Evolutionary conservation across 2,113 vertebrate genomes (phyloP).

Genomic region (Apeltes quadracus): DNA sequence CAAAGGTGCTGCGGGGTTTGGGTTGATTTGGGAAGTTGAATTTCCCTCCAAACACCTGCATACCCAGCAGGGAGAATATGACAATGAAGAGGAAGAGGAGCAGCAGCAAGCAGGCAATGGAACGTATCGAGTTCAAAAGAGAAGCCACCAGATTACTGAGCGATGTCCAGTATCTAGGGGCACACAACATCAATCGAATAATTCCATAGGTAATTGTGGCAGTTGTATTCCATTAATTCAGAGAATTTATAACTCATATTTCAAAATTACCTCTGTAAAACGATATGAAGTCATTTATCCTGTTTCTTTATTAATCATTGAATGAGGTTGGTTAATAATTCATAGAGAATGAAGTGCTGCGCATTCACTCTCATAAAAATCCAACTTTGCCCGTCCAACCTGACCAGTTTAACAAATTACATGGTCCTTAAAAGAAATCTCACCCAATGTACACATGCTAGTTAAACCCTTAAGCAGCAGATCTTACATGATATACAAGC

Average conservation of each 20-base stretch:
- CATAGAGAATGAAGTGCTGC: too few relatives aligned
- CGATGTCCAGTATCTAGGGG: constrained; percentile 89
- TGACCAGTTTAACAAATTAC: too few relatives aligned
- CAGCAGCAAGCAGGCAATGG: constrained; percentile 91
- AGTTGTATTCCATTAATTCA: neutral
- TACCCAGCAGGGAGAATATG: constrained; percentile 87
- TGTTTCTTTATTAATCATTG: too few relatives aligned
- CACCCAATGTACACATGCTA: too few relatives aligned
- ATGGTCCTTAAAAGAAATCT: too few relatives aligned
- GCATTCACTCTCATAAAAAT: too few relatives aligned
- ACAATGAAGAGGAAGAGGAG: constrained; percentile 94
- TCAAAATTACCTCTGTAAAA: neutral
- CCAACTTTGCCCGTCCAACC: too few relatives aligned
- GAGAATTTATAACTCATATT: neutral
- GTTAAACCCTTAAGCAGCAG: too few relatives aligned
- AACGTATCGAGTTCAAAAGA: constrained; percentile 90
- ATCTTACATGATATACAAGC: too few relatives aligned
- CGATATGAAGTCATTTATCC: too few relatives aligned
- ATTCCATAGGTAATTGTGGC: neutral
- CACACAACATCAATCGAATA: neutral
- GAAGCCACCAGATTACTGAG: constrained; percentile 86
- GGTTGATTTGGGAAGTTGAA: constrained; percentile 87
- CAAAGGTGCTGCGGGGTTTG: constrained; percentile 90
- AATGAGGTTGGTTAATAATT: too few relatives aligned
- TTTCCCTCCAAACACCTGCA: constrained; percentile 89